A percentile compares a stretch with the other conserved stretches of the same genome.
Evolutionary conservation across 2,113 vertebrate genomes (phyloP).

Genomic region (Dolichallabes microphthalmus): DNA sequence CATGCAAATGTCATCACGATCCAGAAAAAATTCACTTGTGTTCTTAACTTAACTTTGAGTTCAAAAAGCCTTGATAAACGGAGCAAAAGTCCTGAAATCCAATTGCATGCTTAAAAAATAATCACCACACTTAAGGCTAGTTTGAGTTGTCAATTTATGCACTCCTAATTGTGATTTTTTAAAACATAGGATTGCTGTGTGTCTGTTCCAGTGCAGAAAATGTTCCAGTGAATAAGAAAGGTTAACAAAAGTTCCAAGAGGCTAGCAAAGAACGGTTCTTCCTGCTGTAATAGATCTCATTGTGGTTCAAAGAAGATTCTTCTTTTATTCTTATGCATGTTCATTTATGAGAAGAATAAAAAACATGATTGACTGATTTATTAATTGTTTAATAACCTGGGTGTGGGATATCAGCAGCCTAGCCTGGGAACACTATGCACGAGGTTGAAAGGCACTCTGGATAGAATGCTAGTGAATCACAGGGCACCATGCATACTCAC

Average conservation of each 20-base stretch:
- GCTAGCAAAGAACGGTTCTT: background rate
- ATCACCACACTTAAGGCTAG: background rate
- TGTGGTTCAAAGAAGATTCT: background rate
- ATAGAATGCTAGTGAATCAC: background rate
- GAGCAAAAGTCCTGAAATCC: background rate
- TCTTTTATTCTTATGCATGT: background rate
- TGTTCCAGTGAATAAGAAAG: background rate
- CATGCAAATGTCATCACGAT: background rate
- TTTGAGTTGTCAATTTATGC: background rate
- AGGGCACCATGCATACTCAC: background rate
- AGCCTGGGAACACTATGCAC: background rate
- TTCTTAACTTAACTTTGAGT: background rate
- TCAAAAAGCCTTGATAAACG: background rate
- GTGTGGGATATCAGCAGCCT: background rate
- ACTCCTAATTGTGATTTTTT: too few species aligned
- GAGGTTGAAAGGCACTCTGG: background rate
- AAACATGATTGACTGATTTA: background rate
- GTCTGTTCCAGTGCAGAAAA: background rate
- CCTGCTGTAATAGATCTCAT: background rate
- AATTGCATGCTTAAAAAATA: background rate
- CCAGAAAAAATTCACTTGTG: background rate
- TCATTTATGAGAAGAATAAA: background rate
- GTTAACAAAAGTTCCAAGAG: background rate
- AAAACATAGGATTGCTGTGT: background rate
- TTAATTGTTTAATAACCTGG: background rate